Evolutionary conservation across 2,113 vertebrate genomes (phyloP).

Genomic region (Amblyornis subalaris): DNA sequence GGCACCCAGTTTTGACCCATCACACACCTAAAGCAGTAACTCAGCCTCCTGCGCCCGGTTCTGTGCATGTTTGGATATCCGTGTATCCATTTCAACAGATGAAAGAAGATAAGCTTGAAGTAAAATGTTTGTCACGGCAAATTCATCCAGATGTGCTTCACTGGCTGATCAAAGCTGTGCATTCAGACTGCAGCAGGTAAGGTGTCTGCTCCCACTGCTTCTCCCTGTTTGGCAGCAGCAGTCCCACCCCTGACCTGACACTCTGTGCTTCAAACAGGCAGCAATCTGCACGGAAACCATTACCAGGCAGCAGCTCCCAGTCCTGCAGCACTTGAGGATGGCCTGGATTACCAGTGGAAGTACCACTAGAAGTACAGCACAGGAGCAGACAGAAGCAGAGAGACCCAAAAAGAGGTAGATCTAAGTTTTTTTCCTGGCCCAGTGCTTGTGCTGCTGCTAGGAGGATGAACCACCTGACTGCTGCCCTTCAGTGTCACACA

Average conservation of each 20-base stretch:
- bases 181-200: background rate
- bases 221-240: background rate
- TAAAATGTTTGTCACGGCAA: background rate
- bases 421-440: background rate
- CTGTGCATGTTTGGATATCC: background rate
- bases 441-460: background rate
- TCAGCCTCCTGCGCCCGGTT: background rate
- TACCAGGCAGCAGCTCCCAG: background rate
- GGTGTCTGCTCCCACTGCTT: background rate
- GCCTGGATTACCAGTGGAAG: background rate
- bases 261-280: background rate
- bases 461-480: background rate
- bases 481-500: background rate
- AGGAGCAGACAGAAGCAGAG: background rate
- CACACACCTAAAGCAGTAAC: background rate
- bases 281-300: background rate
- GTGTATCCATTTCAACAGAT: background rate
- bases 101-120: background rate
- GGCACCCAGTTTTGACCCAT: background rate
- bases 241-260: background rate
- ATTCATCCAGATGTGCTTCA: background rate
- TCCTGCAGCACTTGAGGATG: background rate
- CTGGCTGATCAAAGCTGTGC: background rate
- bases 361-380: background rate
- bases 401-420: fast-evolving